These are phyloP conservation scores for Cercopithecus hamlyni DNA, from an alignment of 2,797 vertebrate species.

Conservation along the genomic window DNA sequence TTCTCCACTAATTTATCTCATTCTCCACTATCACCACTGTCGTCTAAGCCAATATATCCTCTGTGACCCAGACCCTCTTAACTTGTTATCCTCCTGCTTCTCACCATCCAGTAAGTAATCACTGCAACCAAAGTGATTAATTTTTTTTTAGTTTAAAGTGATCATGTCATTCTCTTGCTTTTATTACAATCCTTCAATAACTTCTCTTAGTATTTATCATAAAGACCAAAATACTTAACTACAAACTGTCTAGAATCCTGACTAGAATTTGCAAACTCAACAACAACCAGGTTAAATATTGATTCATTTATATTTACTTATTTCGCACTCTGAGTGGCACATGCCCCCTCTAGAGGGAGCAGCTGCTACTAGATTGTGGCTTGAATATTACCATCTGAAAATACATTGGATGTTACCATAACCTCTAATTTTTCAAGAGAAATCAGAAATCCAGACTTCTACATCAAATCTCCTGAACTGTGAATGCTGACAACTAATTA, in stretches of 20 bases:
- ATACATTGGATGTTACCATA: not conserved
- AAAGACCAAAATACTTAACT: conserved; percentile 35
- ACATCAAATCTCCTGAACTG: not conserved
- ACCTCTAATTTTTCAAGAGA: conserved; percentile 12
- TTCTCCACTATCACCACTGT: not conserved
- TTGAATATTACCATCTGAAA: not conserved
- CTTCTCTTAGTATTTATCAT: not conserved
- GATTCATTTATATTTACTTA: not conserved
- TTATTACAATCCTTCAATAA: not conserved
- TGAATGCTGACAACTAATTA: conserved; percentile 26
- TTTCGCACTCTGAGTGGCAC: not conserved
- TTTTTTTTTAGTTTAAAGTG: not conserved
- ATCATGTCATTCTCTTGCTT: not conserved
- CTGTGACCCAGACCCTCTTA: not conserved
- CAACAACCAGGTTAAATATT: not conserved
- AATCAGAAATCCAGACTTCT: conserved; percentile 1
- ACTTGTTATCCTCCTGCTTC: not conserved
- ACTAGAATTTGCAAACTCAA: not conserved
- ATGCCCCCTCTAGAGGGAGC: not conserved
- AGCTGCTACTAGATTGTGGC: not conserved
- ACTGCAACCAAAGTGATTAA: not conserved
- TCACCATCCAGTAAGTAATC: not conserved
- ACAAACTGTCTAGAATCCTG: not conserved
- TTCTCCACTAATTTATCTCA: conserved; percentile 11
- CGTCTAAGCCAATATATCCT: not conserved